Evolutionary conservation across 2,888 invertebrate species (phyloP).

Genomic region (Parasteatoda lunata): DNA sequence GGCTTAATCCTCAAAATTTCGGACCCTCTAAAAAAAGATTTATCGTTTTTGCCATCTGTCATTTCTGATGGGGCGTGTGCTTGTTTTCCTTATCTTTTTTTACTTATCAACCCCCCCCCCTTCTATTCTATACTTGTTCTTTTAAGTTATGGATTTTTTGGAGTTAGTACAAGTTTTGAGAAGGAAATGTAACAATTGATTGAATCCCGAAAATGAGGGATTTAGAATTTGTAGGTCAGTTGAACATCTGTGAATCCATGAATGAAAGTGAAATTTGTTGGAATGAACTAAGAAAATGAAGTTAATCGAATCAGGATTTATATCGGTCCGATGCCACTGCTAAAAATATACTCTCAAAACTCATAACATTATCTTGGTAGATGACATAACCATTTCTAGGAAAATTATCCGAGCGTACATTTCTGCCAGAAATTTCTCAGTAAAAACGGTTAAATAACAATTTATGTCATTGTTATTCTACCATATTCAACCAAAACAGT

Average conservation of each 20-base stretch:
- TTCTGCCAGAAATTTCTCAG: too few species aligned
- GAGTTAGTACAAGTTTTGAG: constrained; percentile 1
- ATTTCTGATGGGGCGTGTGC: constrained; percentile 15
- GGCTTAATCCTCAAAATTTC: background rate
- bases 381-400: too few species aligned
- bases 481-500: too few species aligned
- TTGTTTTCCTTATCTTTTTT: constrained; percentile 1
- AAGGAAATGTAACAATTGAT: background rate
- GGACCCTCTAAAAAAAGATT: constrained; percentile 10
- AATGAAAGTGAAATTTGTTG: background rate
- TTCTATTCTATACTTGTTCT: background rate
- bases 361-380: too few species aligned
- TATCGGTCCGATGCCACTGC: too few species aligned
- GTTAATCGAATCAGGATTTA: too few species aligned
- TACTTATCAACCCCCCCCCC: background rate
- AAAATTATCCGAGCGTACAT: too few species aligned
- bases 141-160: constrained; percentile 5
- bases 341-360: too few species aligned
- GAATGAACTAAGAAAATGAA: too few species aligned
- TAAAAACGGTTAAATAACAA: too few species aligned
- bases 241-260: constrained; percentile 12
- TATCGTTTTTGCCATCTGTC: constrained; percentile 22
- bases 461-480: too few species aligned
- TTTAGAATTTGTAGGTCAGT: constrained; percentile 20
- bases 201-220: background rate